Base-by-base conservation (phyloP, 92 coral and sea anemone species). In the Epizoanthus illoricatus region DNA sequence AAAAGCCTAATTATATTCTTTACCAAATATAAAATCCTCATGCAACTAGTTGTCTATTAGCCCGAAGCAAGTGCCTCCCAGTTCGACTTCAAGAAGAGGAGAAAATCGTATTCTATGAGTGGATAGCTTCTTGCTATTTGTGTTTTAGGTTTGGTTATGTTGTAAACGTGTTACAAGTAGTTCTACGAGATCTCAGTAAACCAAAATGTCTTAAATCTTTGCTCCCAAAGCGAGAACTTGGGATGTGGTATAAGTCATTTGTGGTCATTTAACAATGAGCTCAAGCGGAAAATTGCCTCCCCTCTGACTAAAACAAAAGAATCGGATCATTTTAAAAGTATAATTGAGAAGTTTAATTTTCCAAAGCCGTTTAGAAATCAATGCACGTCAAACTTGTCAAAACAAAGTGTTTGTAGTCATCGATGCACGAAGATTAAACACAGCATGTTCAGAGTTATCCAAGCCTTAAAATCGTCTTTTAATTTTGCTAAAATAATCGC, bases 181-280 rank as follows among this genome's bases (percentile, higher is more conserved):
- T 45, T 45, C 7, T 45, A 45, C 52, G 9, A 45, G 52, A 45
- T 49, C 49, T 15, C 70, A 11, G 45, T 42, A 20, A 42, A 62
- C 45, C 23, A 42, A 39, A 40, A 39, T 1, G 18, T 62, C 59
- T 43, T n/a, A 40, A 19, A 20, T 63, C 47, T 21, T 62, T 56
- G 42, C 82, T 78, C 65, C 61, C 67, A 61, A 45, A 56, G 79
- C 67, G 21, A 84, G 69, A 72, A 23, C 74, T 79, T 79, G 73
- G 54, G 92, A 84, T 72, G 87, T 91, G 92, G 94, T 88, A 92
- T 88, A 90, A 92, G 94, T 72, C 85, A 89, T 90, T 88, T 84
- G 82, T 20, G 82, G 82, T 21, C 71, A 45, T 21, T 60, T 36
- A 59, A 57, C 64, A 62, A 17, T 1, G 43, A 62, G 65, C 82